Evolutionary conservation across 2,797 vertebrate genomes (phyloP).

Genomic region (Morelia viridis): DNA sequence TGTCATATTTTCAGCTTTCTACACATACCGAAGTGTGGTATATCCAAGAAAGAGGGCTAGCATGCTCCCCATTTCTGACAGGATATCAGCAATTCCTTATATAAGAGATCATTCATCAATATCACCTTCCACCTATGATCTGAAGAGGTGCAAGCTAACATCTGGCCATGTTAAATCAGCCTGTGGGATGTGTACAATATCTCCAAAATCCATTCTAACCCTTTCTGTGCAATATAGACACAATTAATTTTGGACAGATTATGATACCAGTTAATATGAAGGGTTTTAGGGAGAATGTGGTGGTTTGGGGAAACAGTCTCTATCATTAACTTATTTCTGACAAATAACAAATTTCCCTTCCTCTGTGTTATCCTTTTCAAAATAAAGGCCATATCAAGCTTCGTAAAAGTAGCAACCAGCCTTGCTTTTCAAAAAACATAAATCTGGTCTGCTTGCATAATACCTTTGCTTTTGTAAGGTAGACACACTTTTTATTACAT

Average conservation of each 20-base stretch:
- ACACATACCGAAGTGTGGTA: not conserved
- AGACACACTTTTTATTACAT: conserved; percentile 27
- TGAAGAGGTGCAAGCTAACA: not conserved
- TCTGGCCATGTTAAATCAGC: not conserved
- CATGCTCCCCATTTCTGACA: not conserved
- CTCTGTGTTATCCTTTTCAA: conserved; percentile 23
- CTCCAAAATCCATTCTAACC: not conserved
- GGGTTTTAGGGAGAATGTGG: not conserved
- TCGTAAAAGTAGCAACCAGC: conserved; percentile 34
- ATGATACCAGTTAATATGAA: not conserved
- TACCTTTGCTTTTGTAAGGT: conserved; percentile 48
- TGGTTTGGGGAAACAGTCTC: conserved; percentile 24
- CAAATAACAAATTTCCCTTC: conserved; percentile 18
- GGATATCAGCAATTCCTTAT: not conserved
- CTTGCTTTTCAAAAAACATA: conserved; percentile 28
- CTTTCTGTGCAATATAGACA: not conserved
- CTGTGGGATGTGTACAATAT: not conserved
- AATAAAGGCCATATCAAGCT: conserved; percentile 3
- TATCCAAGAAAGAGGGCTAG: not conserved
- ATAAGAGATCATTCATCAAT: not conserved
- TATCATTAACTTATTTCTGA: conserved; percentile 24
- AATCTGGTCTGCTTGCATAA: conserved; percentile 44
- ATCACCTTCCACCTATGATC: not conserved
- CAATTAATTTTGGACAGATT: not conserved
- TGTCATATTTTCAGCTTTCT: not conserved